phyloP scores from a whole-genome alignment of 2,797 vertebrate species.

The Cynodonichthys magdalenae region DNA sequence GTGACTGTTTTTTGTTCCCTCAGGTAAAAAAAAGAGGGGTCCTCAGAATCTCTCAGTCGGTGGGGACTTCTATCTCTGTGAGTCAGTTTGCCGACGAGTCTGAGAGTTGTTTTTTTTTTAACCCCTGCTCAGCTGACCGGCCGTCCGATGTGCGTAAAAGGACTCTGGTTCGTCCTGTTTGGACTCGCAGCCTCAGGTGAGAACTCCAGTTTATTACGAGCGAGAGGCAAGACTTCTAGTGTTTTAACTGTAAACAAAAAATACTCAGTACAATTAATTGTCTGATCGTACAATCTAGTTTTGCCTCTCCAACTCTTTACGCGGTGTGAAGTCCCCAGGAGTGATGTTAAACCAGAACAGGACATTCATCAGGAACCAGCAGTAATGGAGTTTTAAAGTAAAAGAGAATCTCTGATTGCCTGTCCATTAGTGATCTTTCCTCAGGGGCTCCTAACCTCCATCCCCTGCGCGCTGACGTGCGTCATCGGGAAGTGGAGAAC shows the following conservation, averaged over 20 bases:
- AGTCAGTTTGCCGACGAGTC: slow-evolving; percentile 11
- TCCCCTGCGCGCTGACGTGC: slow-evolving; percentile 40
- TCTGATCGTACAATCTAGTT: background rate
- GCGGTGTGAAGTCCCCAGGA: background rate
- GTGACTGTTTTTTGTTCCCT: slow-evolving; percentile 7
- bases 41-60: background rate
- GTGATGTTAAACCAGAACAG: slow-evolving; percentile 19
- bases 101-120: slow-evolving; percentile 4
- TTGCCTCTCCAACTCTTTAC: slow-evolving; percentile 4
- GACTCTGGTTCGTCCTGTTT: slow-evolving; percentile 66
- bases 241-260: too few species aligned
- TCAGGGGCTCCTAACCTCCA: slow-evolving; percentile 29
- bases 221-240: background rate
- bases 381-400: slow-evolving; percentile 8
- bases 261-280: background rate
- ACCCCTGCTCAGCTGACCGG: slow-evolving; percentile 24
- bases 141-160: slow-evolving; percentile 67
- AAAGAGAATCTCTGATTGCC: slow-evolving; percentile 1
- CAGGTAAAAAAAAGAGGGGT: background rate
- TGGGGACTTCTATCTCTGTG: background rate
- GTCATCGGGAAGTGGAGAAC: slow-evolving; percentile 59
- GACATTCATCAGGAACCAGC: background rate
- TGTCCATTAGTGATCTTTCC: slow-evolving; percentile 33
- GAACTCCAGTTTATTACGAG: slow-evolving; percentile 18
- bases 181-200: slow-evolving; percentile 80